These are phyloP conservation scores for Halcyon smyrnensis DNA, from an alignment of 2,797 vertebrate species.

Conservation along the genomic window DNA sequence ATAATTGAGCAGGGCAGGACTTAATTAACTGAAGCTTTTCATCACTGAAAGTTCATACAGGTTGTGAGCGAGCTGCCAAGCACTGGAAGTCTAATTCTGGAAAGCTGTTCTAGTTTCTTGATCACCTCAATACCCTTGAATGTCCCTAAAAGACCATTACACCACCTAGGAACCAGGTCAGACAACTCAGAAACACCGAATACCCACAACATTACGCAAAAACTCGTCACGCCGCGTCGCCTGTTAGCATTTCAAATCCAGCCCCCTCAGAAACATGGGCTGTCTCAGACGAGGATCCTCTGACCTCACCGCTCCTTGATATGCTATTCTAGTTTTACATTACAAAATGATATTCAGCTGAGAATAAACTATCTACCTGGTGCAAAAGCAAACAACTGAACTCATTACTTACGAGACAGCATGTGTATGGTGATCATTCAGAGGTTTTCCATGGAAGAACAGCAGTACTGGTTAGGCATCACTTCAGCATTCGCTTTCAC, in stretches of 20 bases:
- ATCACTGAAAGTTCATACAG: background rate
- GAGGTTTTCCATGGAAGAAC: background rate
- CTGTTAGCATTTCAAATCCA: background rate
- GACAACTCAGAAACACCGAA: background rate
- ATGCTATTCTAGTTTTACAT: background rate
- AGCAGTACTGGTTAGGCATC: background rate
- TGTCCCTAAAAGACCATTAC: background rate
- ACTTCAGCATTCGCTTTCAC: background rate
- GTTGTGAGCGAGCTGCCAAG: background rate
- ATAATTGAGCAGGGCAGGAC: background rate
- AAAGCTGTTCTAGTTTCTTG: background rate
- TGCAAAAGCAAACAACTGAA: background rate
- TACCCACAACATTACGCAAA: background rate
- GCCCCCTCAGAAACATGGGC: background rate
- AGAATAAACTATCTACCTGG: background rate
- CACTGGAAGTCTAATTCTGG: background rate
- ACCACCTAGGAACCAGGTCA: background rate
- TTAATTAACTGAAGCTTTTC: background rate
- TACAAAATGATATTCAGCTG: background rate
- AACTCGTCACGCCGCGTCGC: background rate
- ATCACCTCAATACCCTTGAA: background rate
- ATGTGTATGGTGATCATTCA: background rate
- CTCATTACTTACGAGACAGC: background rate
- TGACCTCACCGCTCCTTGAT: background rate
- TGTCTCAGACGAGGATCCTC: background rate